Conservation (phyloP, 2,797 vertebrate species). For the Xyrichtys novacula region DNA sequence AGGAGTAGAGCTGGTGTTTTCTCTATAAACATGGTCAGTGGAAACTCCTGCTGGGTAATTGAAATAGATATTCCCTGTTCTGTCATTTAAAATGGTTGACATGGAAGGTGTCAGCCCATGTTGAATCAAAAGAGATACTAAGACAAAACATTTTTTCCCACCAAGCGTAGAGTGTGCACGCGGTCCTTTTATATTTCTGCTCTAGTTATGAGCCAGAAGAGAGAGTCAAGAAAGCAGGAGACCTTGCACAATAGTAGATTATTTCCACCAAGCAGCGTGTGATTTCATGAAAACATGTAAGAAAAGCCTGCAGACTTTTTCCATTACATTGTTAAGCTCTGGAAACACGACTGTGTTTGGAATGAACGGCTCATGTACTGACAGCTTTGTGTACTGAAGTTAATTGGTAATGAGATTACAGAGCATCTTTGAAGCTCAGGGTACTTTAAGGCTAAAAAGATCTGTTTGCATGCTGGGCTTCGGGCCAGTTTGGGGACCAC, state of each 20-base stretch:
- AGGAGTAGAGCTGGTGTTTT: slow-evolving; percentile 52
- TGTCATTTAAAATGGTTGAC: slow-evolving; percentile 43
- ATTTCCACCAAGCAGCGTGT: slow-evolving; percentile 57
- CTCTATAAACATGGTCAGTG: slow-evolving; percentile 49
- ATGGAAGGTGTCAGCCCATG: slow-evolving; percentile 17
- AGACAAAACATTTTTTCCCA: slow-evolving; percentile 26
- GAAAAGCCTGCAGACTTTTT: slow-evolving; percentile 74
- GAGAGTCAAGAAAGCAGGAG: slow-evolving; percentile 39
- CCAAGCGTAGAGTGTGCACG: background rate
- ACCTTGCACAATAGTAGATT: slow-evolving; percentile 63
- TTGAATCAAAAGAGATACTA: slow-evolving; percentile 22
- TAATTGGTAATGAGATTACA: slow-evolving; percentile 47
- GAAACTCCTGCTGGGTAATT: slow-evolving; percentile 21
- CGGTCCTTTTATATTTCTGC: background rate
- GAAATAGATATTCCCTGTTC: slow-evolving; percentile 26
- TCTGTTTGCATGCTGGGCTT: background rate
- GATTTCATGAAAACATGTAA: slow-evolving; percentile 62
- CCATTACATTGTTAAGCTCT: slow-evolving; percentile 66
- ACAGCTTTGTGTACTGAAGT: slow-evolving; percentile 34
- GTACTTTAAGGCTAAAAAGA: slow-evolving; percentile 3
- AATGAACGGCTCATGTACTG: slow-evolving; percentile 39
- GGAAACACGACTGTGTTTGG: slow-evolving; percentile 47
- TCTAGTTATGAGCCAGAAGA: slow-evolving; percentile 4
- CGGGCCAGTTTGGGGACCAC: slow-evolving; percentile 3
- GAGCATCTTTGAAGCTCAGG: slow-evolving; percentile 19